These are phyloP conservation scores for Drosophila mayri DNA, from an alignment of 1,140 invertebrate species.

Conservation along the genomic window DNA sequence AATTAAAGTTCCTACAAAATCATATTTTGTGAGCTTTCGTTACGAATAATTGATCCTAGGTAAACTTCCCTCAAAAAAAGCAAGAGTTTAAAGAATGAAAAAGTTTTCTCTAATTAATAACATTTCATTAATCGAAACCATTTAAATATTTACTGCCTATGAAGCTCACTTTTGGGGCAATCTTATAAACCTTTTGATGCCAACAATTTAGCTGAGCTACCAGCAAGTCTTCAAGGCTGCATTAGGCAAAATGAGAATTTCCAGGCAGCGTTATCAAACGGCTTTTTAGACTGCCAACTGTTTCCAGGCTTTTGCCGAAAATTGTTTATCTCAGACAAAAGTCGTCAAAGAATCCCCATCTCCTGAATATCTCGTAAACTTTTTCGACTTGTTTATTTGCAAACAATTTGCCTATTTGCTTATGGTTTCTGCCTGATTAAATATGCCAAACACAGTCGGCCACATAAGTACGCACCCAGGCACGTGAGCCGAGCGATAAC, in stretches of 20 bases:
- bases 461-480: slow-evolving; percentile 17
- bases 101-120: not conserved
- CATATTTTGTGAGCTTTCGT: not conserved
- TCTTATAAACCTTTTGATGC: not conserved
- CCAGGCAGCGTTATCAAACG: slow-evolving; percentile 14
- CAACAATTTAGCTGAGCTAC: not conserved
- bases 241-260: slow-evolving; percentile 4
- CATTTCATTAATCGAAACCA: not conserved
- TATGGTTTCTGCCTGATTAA: slow-evolving; percentile 66
- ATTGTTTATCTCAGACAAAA: slow-evolving; percentile 30
- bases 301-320: not conserved
- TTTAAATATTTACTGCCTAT: not conserved
- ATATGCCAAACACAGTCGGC: slow-evolving; percentile 60
- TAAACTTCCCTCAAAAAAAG: too few species aligned
- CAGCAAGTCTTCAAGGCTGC: not conserved
- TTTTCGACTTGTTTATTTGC: slow-evolving; percentile 45
- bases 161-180: not conserved
- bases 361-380: slow-evolving; percentile 30
- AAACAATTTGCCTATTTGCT: slow-evolving; percentile 66
- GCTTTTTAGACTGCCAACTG: not conserved
- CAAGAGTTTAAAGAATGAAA: not conserved
- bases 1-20: not conserved
- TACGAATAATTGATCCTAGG: too few species aligned
- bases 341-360: slow-evolving; percentile 25
- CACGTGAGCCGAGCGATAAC: slow-evolving; percentile 34